A percentile compares a stretch with the other conserved stretches of the same genome.
These are phyloP conservation scores for Hyles lineata DNA, from an alignment of 2,888 invertebrate species.

Conservation along the genomic window DNA sequence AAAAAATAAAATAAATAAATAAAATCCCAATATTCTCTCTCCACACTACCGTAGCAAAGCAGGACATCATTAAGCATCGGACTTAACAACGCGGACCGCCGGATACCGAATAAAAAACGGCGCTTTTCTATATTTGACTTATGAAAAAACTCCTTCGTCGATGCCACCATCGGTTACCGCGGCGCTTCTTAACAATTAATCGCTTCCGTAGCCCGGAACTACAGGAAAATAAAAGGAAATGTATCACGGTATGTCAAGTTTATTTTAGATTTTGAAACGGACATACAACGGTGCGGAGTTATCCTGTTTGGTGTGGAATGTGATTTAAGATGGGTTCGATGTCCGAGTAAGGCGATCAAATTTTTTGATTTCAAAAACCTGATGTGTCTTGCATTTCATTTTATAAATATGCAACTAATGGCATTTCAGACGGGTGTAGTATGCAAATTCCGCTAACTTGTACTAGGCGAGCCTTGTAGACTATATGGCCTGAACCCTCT, in stretches of 20 bases:
- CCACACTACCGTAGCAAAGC: conserved; percentile 48
- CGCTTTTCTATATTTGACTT: conserved; percentile 56
- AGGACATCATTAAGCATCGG: conserved; percentile 73
- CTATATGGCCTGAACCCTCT: no score
- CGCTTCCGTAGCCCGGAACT: conserved; percentile 61
- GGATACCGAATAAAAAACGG: conserved; percentile 56
- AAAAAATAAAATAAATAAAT: no score
- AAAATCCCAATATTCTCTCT: conserved; percentile 33
- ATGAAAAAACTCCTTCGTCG: conserved; percentile 54
- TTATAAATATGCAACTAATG: no score
- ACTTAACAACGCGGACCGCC: conserved; percentile 54
- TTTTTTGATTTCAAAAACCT: no score
- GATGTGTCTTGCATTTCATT: no score
- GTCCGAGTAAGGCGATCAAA: no score
- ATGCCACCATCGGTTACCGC: conserved; percentile 58
- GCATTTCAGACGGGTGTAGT: no score
- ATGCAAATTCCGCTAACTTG: no score
- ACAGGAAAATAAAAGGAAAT: conserved; percentile 52
- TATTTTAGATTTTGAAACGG: conserved; percentile 1
- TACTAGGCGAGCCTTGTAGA: no score
- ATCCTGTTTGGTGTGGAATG: neutral
- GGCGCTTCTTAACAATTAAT: conserved; percentile 71
- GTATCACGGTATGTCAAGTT: conserved; percentile 39
- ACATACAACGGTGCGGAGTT: neutral
- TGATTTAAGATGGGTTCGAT: no score